Evolutionary conservation across 1,140 invertebrate genomes (phyloP).

Genomic region (Anastrepha ludens): DNA sequence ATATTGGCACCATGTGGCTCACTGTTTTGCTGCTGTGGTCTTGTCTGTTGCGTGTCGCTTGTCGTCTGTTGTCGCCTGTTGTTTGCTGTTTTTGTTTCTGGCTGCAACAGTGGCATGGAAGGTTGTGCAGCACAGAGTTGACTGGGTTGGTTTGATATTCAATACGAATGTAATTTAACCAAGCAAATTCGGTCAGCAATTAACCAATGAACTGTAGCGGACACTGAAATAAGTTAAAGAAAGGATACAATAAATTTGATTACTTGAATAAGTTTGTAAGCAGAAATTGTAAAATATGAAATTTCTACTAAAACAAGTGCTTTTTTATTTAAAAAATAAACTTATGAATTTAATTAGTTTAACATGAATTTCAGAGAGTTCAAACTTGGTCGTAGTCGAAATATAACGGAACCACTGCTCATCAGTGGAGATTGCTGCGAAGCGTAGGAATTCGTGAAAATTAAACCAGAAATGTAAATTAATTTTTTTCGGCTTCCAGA

Average conservation of each 20-base stretch:
- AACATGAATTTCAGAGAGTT: background rate
- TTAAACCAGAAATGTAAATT: no score
- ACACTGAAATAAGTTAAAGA: background rate
- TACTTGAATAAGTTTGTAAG: background rate
- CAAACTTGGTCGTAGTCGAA: no score
- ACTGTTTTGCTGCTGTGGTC: background rate
- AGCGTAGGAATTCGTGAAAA: no score
- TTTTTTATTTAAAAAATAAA: background rate
- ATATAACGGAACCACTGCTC: no score
- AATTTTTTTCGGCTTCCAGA: no score
- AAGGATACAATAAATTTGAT: background rate
- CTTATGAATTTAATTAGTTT: background rate
- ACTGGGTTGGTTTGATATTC: background rate
- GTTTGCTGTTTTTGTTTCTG: background rate
- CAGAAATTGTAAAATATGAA: background rate
- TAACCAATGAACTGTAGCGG: background rate
- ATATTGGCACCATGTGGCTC: conserved; percentile 9
- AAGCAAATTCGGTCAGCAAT: conserved; percentile 5
- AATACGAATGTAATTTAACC: background rate
- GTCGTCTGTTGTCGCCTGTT: background rate
- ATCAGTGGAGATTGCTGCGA: no score
- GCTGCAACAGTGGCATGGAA: background rate
- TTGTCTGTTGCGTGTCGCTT: background rate
- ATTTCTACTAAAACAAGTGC: background rate
- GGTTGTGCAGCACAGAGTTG: background rate